These are phyloP conservation scores for Silurus aristotelis DNA, from an alignment of 2,797 vertebrate genomes.

Conservation along the genomic window DNA sequence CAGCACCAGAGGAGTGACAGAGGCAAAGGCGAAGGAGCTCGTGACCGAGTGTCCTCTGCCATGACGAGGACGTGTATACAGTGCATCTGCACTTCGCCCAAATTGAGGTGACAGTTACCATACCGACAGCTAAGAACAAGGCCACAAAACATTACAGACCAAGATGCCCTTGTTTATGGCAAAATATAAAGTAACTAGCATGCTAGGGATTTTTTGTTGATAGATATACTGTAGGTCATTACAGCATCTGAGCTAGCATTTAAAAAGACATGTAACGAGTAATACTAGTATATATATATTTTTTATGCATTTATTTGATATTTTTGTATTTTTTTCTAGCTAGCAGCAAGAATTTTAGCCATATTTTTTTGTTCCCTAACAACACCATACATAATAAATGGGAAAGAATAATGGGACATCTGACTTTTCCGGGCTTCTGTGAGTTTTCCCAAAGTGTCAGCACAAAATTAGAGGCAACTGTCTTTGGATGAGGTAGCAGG, in stretches of 20 bases:
- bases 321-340: too few species aligned
- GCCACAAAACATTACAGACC: not conserved
- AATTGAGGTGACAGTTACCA: conserved; percentile 53
- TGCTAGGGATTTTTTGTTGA: not conserved
- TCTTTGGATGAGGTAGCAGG: too few species aligned
- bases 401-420: too few species aligned
- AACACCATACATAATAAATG: not conserved
- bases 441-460: too few species aligned
- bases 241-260: too few species aligned
- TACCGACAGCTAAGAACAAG: conserved; percentile 43
- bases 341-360: not conserved
- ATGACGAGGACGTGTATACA: conserved; percentile 49
- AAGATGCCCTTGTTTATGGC: too few species aligned
- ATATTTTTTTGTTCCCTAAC: not conserved
- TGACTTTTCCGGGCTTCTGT: too few species aligned
- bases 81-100: conserved; percentile 39
- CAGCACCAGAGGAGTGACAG: conserved; percentile 58
- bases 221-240: too few species aligned
- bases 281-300: too few species aligned
- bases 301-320: too few species aligned
- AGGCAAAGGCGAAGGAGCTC: conserved; percentile 43
- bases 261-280: too few species aligned
- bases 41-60: conserved; percentile 66
- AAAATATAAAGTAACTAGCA: not conserved
- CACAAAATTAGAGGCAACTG: too few species aligned